These are phyloP conservation scores for Epizoanthus fatuus DNA, from an alignment of 92 coral and sea anemone species.

Conservation along the genomic window DNA sequence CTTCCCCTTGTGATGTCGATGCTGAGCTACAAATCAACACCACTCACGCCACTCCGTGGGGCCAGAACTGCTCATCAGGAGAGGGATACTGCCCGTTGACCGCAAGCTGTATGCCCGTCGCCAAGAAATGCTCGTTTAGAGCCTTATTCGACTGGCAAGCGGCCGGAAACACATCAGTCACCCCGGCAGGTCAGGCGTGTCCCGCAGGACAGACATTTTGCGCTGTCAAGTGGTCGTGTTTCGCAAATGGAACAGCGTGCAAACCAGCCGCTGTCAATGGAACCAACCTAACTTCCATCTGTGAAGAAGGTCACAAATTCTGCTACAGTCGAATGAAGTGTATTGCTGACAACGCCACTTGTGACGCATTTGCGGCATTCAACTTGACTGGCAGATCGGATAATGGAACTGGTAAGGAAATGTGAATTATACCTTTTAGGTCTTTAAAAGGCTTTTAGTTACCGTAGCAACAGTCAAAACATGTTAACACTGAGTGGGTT, in stretches of 20 bases:
- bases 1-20: slow-evolving; percentile 6
- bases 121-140: slow-evolving; percentile 20
- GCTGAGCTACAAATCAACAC: slow-evolving; percentile 6
- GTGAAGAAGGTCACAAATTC: not conserved
- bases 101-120: slow-evolving; percentile 32
- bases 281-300: not conserved
- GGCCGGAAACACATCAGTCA: slow-evolving; percentile 28
- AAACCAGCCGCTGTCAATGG: not conserved
- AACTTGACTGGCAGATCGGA: slow-evolving; percentile 31
- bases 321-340: not conserved
- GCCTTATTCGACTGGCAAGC: slow-evolving; percentile 31
- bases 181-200: slow-evolving; percentile 14
- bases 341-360: not conserved
- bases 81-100: slow-evolving; percentile 30
- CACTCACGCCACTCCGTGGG: slow-evolving; percentile 18
- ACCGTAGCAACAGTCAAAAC: too few relatives aligned
- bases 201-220: slow-evolving; percentile 29
- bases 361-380: not conserved
- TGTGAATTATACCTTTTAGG: too few relatives aligned
- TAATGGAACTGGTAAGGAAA: slow-evolving; percentile 35
- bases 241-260: slow-evolving; percentile 11
- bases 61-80: slow-evolving; percentile 27
- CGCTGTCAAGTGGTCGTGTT: slow-evolving; percentile 17
- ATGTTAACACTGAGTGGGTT: too few relatives aligned
- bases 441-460: too few relatives aligned